A percentile compares a stretch with the other conserved stretches of the same genome.
phyloP scores from a whole-genome alignment of 2,888 invertebrate genomes.

The Pediacus dermestoides region DNA sequence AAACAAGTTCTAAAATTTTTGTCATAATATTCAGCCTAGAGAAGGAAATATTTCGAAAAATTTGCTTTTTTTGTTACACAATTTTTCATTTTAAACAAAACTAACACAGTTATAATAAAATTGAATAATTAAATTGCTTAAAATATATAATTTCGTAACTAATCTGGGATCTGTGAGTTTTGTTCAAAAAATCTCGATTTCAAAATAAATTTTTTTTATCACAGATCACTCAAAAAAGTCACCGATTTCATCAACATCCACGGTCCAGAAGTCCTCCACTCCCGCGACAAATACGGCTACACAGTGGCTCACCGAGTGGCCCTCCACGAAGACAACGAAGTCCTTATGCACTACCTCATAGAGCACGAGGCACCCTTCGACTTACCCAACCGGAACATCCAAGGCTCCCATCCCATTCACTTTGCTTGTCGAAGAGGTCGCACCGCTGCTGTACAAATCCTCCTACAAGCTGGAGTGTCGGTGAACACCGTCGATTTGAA shows the following conservation, averaged over 20 bases:
- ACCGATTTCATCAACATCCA: conserved; percentile 78
- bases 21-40: too few relatives aligned
- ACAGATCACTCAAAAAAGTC: too few relatives aligned
- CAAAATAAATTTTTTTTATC: too few relatives aligned
- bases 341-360: conserved; percentile 82
- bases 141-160: too few relatives aligned
- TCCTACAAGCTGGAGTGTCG: conserved; percentile 76
- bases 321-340: conserved; percentile 84
- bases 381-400: conserved; percentile 80
- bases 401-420: conserved; percentile 87
- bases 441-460: conserved; percentile 76
- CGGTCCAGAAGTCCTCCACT: conserved; percentile 73
- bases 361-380: conserved; percentile 82
- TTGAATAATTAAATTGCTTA: too few relatives aligned
- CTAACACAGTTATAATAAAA: too few relatives aligned
- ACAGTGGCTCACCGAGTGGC: conserved; percentile 92
- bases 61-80: too few relatives aligned
- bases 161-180: too few relatives aligned
- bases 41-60: too few relatives aligned
- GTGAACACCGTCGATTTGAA: conserved; percentile 90
- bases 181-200: too few relatives aligned
- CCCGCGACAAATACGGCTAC: conserved; percentile 88
- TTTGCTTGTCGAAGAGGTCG: conserved; percentile 94
- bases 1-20: too few relatives aligned
- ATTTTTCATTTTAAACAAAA: too few relatives aligned